phyloP scores from a whole-genome alignment of 2,797 vertebrate genomes.

The Chelonia mydas region DNA sequence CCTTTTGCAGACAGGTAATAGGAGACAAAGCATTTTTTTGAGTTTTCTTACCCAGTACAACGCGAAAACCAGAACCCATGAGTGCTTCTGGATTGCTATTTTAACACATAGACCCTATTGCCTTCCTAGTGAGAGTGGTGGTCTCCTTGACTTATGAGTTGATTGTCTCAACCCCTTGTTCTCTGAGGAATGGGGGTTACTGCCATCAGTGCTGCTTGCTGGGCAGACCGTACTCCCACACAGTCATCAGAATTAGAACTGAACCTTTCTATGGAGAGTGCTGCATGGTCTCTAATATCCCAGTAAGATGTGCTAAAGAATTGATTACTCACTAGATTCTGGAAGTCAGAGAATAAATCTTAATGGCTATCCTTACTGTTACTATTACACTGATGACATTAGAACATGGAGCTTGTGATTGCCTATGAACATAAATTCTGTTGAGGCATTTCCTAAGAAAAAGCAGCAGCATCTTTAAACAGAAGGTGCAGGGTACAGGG shows the following conservation, averaged over 20 bases:
- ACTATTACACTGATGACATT: rapidly evolving
- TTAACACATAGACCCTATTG: neutral
- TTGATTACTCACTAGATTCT: rapidly evolving
- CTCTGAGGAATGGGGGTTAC: neutral
- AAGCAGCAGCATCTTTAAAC: rapidly evolving
- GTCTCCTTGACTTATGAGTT: neutral
- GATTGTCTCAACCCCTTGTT: neutral
- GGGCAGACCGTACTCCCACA: neutral
- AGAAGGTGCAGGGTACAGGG: neutral
- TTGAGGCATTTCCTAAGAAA: rapidly evolving
- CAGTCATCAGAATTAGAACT: rapidly evolving
- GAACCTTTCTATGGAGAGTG: rapidly evolving
- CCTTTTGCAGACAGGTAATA: neutral
- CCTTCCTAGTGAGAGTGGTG: neutral
- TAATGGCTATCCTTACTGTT: rapidly evolving
- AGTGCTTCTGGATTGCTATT: neutral
- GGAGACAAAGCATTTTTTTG: neutral
- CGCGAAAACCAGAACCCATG: neutral
- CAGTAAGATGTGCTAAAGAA: rapidly evolving
- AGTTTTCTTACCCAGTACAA: neutral
- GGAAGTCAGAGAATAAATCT: rapidly evolving
- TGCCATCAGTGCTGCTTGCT: neutral
- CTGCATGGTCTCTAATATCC: rapidly evolving
- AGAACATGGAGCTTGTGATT: rapidly evolving
- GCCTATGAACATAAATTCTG: rapidly evolving